Evolutionary conservation across 2,113 vertebrate genomes (phyloP).

Genomic region (Dromaius novaehollandiae): DNA sequence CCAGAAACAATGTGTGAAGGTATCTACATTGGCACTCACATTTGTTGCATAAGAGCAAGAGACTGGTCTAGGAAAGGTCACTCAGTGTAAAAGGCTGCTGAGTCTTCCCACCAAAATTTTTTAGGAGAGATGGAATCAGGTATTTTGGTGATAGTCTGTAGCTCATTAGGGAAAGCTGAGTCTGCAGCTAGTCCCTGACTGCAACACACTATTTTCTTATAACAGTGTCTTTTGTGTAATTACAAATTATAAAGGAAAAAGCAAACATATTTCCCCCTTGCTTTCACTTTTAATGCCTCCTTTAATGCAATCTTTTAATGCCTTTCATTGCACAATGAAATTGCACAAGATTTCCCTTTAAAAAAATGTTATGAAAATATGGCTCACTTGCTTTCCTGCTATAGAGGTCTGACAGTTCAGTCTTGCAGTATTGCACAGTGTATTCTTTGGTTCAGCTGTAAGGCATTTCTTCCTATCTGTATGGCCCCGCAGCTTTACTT

Average conservation of each 20-base stretch:
- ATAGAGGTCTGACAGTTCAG: not conserved
- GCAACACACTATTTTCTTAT: not conserved
- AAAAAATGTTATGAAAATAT: conserved; percentile 9
- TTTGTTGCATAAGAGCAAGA: not conserved
- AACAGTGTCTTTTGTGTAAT: not conserved
- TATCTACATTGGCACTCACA: not conserved
- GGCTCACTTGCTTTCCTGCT: not conserved
- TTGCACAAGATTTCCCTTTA: not conserved
- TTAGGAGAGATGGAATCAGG: not conserved
- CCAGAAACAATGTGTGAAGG: not conserved
- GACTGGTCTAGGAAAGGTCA: not conserved
- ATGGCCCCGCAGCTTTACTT: conserved; percentile 65
- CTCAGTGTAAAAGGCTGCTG: not conserved
- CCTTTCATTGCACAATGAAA: not conserved
- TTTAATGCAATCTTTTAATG: conserved; percentile 43
- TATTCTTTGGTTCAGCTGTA: conserved; percentile 9
- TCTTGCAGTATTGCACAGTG: not conserved
- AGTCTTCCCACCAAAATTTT: not conserved
- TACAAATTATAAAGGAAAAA: not conserved
- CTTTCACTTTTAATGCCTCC: conserved; percentile 42
- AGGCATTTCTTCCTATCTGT: not conserved
- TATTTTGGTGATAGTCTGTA: not conserved
- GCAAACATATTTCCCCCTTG: not conserved
- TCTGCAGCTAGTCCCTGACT: fast-evolving
- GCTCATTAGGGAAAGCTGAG: not conserved